A percentile compares a stretch with the other conserved stretches of the same genome.
phyloP scores from a whole-genome alignment of 2,888 invertebrate genomes.

The Morinoia aosen region DNA sequence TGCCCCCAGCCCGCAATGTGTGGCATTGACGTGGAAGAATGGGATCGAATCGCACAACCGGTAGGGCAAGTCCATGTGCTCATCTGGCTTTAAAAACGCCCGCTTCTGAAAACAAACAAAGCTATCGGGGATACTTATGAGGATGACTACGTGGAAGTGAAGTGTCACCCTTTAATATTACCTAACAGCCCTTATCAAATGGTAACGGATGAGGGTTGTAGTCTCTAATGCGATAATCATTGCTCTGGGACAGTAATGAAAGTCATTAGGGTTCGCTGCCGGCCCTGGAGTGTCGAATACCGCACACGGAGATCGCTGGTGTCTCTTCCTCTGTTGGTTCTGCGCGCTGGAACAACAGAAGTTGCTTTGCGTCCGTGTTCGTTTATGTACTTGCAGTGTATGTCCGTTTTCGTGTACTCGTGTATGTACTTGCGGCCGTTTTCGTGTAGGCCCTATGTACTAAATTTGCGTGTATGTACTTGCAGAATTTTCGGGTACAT shows the following conservation, averaged over 20 bases:
- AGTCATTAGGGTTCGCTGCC: neutral
- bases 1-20: neutral
- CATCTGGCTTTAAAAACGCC: neutral
- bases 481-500: too few relatives aligned
- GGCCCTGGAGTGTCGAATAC: neutral
- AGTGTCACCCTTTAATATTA: constrained; percentile 26
- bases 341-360: too few relatives aligned
- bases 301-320: neutral
- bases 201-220: neutral
- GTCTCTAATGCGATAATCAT: constrained; percentile 21
- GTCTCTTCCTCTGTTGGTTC: neutral
- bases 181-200: constrained; percentile 43
- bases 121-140: neutral
- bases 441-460: too few relatives aligned
- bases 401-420: too few relatives aligned
- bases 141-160: neutral
- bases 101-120: constrained; percentile 16
- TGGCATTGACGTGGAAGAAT: neutral
- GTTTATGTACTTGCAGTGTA: too few relatives aligned
- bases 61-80: neutral
- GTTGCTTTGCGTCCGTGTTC: too few relatives aligned
- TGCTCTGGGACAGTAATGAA: neutral
- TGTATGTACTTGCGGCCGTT: too few relatives aligned
- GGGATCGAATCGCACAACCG: neutral
- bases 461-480: too few relatives aligned